Evolutionary conservation across 2,113 vertebrate species (phyloP).

Genomic region (Erpornis zantholeuca): DNA sequence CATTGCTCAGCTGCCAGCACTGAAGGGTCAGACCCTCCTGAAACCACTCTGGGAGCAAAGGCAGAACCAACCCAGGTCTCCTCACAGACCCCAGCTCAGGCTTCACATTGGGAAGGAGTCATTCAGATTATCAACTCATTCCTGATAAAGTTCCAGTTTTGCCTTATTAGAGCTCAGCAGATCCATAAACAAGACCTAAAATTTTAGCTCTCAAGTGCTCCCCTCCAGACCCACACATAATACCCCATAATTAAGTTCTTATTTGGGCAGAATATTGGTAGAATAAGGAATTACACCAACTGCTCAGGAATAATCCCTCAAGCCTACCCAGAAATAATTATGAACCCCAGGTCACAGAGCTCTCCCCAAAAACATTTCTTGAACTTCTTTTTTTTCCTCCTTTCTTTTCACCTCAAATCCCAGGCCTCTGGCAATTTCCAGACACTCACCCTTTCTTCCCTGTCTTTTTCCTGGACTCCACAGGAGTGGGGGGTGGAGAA

Average conservation of each 20-base stretch:
- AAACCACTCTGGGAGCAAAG: not conserved
- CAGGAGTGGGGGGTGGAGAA: conserved; percentile 87
- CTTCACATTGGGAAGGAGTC: not conserved
- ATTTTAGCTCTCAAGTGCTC: not conserved
- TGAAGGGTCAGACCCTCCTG: not conserved
- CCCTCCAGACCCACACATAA: not conserved
- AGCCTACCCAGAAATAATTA: not conserved
- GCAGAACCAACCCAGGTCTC: not conserved
- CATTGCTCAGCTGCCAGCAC: fast-evolving
- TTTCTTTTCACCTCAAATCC: not conserved
- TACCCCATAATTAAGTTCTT: not conserved
- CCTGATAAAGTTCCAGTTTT: not conserved
- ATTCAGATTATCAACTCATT: not conserved
- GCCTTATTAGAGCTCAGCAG: not conserved
- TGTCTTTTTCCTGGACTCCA: conserved; percentile 91
- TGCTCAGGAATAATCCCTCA: too few species aligned
- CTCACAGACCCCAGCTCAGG: not conserved
- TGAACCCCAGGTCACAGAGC: not conserved
- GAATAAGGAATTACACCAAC: too few species aligned
- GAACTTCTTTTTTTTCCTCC: not conserved
- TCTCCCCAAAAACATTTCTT: not conserved
- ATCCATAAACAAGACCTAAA: not conserved
- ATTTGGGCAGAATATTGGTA: not conserved
- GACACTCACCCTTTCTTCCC: conserved; percentile 91
- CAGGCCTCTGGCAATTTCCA: not conserved